Conservation (phyloP, 2,888 invertebrate species). For the Zygaena filipendulae region DNA sequence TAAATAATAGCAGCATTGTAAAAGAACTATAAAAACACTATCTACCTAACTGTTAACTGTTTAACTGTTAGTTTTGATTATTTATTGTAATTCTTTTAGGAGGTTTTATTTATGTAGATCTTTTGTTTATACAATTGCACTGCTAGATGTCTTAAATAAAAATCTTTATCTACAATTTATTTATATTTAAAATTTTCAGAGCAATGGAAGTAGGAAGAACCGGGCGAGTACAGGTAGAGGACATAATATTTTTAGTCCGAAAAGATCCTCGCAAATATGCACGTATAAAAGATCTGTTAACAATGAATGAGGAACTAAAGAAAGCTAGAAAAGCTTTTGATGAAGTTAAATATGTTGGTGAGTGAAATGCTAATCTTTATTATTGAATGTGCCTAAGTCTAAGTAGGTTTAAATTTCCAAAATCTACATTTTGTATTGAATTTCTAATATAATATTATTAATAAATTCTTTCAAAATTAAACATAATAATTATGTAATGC, state of each 20-base stretch:
- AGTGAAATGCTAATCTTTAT: slow-evolving; percentile 28
- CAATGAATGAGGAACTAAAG: slow-evolving; percentile 99
- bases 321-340: slow-evolving; percentile 99
- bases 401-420: too few species aligned
- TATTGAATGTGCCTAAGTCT: too few species aligned
- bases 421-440: too few species aligned
- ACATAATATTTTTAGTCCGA: slow-evolving; percentile 94
- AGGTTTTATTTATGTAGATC: background rate
- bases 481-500: background rate
- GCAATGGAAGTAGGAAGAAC: slow-evolving; percentile 97
- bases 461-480: too few species aligned
- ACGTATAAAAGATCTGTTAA: slow-evolving; percentile 94
- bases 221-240: slow-evolving; percentile 98
- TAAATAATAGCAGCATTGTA: too few species aligned
- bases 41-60: too few species aligned
- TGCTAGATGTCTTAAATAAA: background rate
- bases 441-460: too few species aligned
- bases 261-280: slow-evolving; percentile 98
- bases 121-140: background rate
- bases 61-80: too few species aligned
- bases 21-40: too few species aligned
- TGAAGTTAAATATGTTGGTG: slow-evolving; percentile 96
- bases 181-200: too few species aligned
- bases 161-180: slow-evolving; percentile 1
- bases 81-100: background rate